These are phyloP conservation scores for Amblyraja radiata DNA, from an alignment of 2,797 vertebrate genomes.

Conservation along the genomic window DNA sequence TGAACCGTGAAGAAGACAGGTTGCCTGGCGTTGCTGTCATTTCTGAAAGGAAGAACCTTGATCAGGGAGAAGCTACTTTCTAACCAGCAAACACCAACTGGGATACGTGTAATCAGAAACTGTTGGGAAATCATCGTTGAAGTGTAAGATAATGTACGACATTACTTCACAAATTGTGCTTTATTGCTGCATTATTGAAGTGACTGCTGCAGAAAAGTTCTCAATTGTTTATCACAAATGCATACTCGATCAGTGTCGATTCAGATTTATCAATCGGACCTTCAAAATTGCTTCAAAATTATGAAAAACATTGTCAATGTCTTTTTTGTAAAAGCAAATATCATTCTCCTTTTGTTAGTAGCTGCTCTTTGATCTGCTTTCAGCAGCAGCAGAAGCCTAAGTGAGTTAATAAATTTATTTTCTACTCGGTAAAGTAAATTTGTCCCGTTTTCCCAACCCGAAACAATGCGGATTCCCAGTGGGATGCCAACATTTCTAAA, in stretches of 20 bases:
- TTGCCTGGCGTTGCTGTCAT: neutral
- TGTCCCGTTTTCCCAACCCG: neutral
- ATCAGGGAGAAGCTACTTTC: neutral
- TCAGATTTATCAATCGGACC: neutral
- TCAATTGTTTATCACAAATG: neutral
- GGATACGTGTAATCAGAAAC: neutral
- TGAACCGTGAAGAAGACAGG: neutral
- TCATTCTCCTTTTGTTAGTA: neutral
- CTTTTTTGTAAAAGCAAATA: neutral
- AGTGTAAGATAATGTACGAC: neutral
- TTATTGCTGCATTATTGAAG: neutral
- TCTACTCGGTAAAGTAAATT: neutral
- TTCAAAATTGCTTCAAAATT: neutral
- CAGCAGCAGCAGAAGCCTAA: neutral
- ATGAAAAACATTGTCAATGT: neutral
- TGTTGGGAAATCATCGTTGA: neutral
- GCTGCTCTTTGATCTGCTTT: neutral
- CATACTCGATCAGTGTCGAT: neutral
- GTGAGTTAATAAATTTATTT: neutral
- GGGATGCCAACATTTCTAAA: neutral
- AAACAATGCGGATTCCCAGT: neutral
- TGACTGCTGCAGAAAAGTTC: neutral
- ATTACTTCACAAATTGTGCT: neutral
- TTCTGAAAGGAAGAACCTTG: neutral
- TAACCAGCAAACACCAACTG: too few species aligned